These are phyloP conservation scores for Leptopilina syphax DNA, from an alignment of 2,888 invertebrate species.

Conservation along the genomic window DNA sequence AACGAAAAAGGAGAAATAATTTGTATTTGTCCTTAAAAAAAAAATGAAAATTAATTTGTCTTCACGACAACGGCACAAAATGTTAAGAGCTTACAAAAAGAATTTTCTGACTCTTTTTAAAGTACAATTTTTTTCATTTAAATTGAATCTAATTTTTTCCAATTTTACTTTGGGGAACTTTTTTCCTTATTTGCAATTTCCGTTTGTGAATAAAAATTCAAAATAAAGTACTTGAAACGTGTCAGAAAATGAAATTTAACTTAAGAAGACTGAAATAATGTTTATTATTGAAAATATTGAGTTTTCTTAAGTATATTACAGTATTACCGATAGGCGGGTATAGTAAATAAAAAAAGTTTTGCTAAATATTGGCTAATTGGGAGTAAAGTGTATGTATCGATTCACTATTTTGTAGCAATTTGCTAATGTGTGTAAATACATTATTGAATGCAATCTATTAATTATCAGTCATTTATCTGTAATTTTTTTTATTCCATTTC, in stretches of 20 bases:
- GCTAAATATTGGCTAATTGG: constrained; percentile 9
- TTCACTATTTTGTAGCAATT: constrained; percentile 25
- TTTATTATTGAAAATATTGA: background rate
- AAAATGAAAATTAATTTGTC: background rate
- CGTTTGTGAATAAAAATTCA: too few species aligned
- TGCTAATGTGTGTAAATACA: constrained; percentile 48
- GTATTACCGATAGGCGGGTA: constrained; percentile 33
- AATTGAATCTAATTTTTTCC: background rate
- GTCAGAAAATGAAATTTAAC: background rate
- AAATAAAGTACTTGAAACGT: too few species aligned
- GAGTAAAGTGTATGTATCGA: constrained; percentile 26
- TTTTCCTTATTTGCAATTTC: too few species aligned
- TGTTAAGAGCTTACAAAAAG: constrained; percentile 16
- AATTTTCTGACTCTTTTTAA: constrained; percentile 21
- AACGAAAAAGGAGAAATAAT: too few species aligned
- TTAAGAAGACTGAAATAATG: background rate
- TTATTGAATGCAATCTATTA: constrained; percentile 45
- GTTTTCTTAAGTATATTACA: constrained; percentile 21
- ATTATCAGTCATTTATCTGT: constrained; percentile 61
- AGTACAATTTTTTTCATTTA: background rate
- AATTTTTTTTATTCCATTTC: constrained; percentile 46
- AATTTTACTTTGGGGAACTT: background rate
- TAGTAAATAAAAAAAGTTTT: background rate
- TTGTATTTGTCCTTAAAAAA: constrained; percentile 2
- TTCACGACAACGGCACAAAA: constrained; percentile 30